These are phyloP conservation scores for Semotilus atromaculatus DNA, from an alignment of 2,797 vertebrate genomes.

Conservation along the genomic window DNA sequence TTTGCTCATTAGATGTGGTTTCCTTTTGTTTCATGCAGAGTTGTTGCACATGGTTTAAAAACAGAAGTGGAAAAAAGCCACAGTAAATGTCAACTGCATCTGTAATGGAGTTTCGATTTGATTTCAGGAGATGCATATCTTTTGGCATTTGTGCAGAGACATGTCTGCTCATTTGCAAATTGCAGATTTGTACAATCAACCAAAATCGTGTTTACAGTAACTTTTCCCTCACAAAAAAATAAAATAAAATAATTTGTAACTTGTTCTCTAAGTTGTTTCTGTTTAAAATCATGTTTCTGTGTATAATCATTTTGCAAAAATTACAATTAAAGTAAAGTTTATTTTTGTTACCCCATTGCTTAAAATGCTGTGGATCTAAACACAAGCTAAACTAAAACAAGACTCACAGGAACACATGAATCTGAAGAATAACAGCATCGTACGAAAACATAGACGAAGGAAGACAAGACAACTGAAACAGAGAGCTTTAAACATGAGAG, in stretches of 20 bases:
- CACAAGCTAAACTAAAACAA: background rate
- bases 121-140: background rate
- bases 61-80: constrained; percentile 42
- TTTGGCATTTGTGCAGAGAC: background rate
- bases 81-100: constrained; percentile 7
- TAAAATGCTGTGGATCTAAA: background rate
- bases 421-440: background rate
- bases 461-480: background rate
- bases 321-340: too few species aligned
- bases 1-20: constrained; percentile 54
- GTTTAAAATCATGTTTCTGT: background rate
- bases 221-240: background rate
- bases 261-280: too few species aligned
- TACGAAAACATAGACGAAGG: background rate
- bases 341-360: background rate
- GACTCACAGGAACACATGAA: background rate
- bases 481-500: background rate
- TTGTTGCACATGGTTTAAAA: constrained; percentile 25
- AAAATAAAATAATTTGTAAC: too few species aligned
- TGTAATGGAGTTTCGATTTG: background rate
- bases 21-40: constrained; percentile 27
- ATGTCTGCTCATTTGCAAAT: background rate
- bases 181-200: background rate
- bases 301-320: too few species aligned
- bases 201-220: background rate